These are phyloP conservation scores for Barbus barbus DNA, from an alignment of 2,113 vertebrate genomes.

Conservation along the genomic window DNA sequence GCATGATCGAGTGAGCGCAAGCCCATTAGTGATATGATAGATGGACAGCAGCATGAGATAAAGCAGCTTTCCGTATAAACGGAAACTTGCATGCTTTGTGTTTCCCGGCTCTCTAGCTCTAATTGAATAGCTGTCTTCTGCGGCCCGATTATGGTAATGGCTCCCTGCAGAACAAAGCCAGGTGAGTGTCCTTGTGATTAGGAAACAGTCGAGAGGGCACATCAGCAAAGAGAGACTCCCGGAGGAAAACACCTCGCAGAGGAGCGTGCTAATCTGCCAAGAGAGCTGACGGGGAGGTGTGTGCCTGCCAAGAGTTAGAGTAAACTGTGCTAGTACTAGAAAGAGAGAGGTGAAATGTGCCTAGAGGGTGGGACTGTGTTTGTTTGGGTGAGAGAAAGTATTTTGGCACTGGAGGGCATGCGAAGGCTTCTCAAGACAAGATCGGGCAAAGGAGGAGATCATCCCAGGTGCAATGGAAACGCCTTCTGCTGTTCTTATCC, in stretches of 20 bases:
- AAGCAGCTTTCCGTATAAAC: conserved; percentile 39
- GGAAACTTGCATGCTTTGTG: conserved; percentile 50
- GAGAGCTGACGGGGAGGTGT: background rate
- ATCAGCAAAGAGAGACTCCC: conserved; percentile 26
- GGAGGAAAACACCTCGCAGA: conserved; percentile 1
- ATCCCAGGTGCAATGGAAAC: conserved; percentile 57
- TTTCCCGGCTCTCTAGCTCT: conserved; percentile 43
- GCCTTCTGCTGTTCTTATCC: conserved; percentile 35
- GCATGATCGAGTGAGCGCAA: background rate
- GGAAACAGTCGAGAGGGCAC: conserved; percentile 50
- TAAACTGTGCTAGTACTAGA: background rate
- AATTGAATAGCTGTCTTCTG: conserved; percentile 69
- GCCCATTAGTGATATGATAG: conserved; percentile 30
- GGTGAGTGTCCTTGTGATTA: conserved; percentile 70
- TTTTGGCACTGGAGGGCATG: conserved; percentile 36
- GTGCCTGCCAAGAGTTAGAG: background rate
- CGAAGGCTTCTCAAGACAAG: background rate
- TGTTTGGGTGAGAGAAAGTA: background rate
- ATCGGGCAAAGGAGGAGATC: background rate
- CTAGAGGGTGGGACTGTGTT: conserved; percentile 16
- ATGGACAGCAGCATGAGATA: conserved; percentile 33
- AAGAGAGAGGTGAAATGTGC: conserved; percentile 2
- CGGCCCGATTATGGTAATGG: conserved; percentile 70
- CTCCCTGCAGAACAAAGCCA: conserved; percentile 55
- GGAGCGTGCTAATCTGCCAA: background rate